These are phyloP conservation scores for Ganaspis sp. DNA, from an alignment of 1,140 invertebrate species.

Conservation along the genomic window DNA sequence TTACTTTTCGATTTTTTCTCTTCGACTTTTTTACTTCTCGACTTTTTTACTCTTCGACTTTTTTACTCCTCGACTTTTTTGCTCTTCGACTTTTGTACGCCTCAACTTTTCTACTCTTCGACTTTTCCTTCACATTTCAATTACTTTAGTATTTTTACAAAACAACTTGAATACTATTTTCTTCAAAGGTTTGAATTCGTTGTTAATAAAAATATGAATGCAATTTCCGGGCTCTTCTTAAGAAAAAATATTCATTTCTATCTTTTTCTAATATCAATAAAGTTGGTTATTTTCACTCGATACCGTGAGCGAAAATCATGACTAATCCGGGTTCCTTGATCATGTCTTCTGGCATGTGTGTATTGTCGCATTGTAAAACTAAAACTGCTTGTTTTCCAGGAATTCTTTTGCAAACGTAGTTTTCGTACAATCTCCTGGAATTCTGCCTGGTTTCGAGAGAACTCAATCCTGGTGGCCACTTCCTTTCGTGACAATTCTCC, in stretches of 20 bases:
- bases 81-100: too few relatives aligned
- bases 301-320: slow-evolving; percentile 99
- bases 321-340: slow-evolving; percentile 97
- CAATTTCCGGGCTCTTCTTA: neutral
- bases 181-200: too few relatives aligned
- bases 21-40: too few relatives aligned
- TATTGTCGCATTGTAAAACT: slow-evolving; percentile 95
- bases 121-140: too few relatives aligned
- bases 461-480: slow-evolving; percentile 94
- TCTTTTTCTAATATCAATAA: neutral
- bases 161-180: too few relatives aligned
- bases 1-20: too few relatives aligned
- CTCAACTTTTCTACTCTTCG: too few relatives aligned
- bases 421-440: slow-evolving; percentile 94
- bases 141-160: too few relatives aligned
- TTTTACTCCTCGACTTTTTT: too few relatives aligned
- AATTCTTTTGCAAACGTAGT: slow-evolving; percentile 94
- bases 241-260: neutral
- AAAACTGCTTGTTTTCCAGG: slow-evolving; percentile 96
- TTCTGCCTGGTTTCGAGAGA: slow-evolving; percentile 95
- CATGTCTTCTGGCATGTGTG: slow-evolving; percentile 96
- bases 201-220: neutral
- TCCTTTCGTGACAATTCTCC: slow-evolving; percentile 97
- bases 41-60: too few relatives aligned
- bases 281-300: slow-evolving; percentile 81